Evolutionary conservation across 2,888 invertebrate species (phyloP).

Genomic region (Notodonta ziczac): DNA sequence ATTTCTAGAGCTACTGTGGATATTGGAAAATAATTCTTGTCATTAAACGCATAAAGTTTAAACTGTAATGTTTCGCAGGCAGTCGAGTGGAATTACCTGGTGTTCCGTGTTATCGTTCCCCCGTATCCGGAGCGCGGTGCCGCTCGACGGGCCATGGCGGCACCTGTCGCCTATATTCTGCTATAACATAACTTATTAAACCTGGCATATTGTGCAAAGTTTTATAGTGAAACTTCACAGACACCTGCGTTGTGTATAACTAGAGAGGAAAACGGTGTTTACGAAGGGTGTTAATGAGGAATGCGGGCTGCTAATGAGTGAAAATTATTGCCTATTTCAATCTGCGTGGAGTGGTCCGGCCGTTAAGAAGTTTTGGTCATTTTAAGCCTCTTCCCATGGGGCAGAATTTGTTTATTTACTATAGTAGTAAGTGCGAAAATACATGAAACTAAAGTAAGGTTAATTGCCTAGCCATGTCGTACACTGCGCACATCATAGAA

Average conservation of each 20-base stretch:
- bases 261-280: not conserved
- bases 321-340: not conserved
- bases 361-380: not conserved
- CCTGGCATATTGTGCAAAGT: constrained; percentile 21
- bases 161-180: constrained; percentile 67
- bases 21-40: constrained; percentile 15
- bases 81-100: constrained; percentile 58
- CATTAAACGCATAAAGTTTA: constrained; percentile 17
- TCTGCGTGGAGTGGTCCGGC: not conserved
- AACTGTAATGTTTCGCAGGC: constrained; percentile 43
- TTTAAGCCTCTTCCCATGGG: not conserved
- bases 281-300: not conserved
- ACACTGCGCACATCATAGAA: no score
- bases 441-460: no score
- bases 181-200: constrained; percentile 43
- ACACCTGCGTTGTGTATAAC: constrained; percentile 12
- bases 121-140: constrained; percentile 58
- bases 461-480: no score
- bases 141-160: constrained; percentile 63
- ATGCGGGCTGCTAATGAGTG: not conserved
- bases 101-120: constrained; percentile 52
- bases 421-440: no score
- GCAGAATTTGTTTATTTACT: no score
- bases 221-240: constrained; percentile 32
- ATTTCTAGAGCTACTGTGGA: constrained; percentile 15